Conservation (phyloP, 92 coral and sea anemone genomes). For the Palythoa caribaeorum region DNA sequence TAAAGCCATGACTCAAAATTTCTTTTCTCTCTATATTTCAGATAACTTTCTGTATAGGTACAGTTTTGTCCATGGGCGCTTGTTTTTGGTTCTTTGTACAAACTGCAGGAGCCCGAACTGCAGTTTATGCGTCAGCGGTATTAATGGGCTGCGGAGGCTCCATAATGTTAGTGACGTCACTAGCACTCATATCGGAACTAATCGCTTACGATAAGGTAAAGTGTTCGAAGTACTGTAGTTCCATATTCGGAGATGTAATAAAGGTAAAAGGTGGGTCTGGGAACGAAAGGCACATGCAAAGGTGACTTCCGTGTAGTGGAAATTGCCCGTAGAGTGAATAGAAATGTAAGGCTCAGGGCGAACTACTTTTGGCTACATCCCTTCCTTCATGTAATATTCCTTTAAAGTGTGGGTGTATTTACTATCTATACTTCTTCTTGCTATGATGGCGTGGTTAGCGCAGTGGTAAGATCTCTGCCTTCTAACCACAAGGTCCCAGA, state of each 20-base stretch:
- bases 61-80: slow-evolving; percentile 72
- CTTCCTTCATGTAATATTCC: too few species aligned
- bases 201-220: slow-evolving; percentile 83
- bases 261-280: neutral
- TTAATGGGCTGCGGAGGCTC: slow-evolving; percentile 96
- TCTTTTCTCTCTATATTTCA: slow-evolving; percentile 10
- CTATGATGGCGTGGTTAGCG: too few species aligned
- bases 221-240: too few species aligned
- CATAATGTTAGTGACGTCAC: slow-evolving; percentile 89
- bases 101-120: slow-evolving; percentile 68
- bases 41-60: slow-evolving; percentile 80
- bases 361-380: too few species aligned
- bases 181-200: slow-evolving; percentile 82
- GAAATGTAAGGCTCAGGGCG: too few species aligned
- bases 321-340: too few species aligned
- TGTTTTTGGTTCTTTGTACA: slow-evolving; percentile 89
- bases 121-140: slow-evolving; percentile 80
- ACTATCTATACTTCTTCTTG: too few species aligned
- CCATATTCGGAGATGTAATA: neutral
- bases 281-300: too few species aligned
- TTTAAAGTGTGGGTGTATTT: too few species aligned
- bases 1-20: neutral
- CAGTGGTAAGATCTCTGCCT: too few species aligned
- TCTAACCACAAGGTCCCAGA: neutral
- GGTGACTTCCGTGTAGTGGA: too few species aligned